Conservation (phyloP, 2,113 vertebrate genomes). For the Leptosomus discolor region DNA sequence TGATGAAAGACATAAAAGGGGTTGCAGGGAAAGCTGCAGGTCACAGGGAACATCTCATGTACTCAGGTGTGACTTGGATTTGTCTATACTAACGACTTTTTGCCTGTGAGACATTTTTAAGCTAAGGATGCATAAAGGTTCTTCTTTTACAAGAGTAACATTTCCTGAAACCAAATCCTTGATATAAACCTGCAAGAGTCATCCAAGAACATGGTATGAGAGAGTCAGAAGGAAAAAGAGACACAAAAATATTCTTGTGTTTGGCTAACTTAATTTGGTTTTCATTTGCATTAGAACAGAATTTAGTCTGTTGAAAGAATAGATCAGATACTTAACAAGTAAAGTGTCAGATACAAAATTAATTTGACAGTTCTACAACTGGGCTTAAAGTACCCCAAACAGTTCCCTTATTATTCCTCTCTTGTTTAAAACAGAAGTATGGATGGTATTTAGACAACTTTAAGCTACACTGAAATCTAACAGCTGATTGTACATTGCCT, state of each 20-base stretch:
- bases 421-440: background rate
- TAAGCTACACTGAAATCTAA: background rate
- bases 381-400: background rate
- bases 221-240: background rate
- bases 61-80: background rate
- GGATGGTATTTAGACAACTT: background rate
- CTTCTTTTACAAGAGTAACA: background rate
- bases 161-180: background rate
- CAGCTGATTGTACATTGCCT: background rate
- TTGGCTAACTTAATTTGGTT: background rate
- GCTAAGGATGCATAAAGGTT: background rate
- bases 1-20: background rate
- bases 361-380: background rate
- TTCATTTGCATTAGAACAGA: background rate
- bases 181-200: background rate
- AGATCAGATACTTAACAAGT: constrained; percentile 1
- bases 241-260: background rate
- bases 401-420: background rate
- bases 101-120: accelerated
- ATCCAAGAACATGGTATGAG: background rate
- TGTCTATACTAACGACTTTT: background rate
- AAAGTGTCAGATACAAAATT: constrained; percentile 6
- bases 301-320: constrained; percentile 2
- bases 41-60: accelerated
- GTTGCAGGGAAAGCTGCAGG: background rate